Conservation (phyloP, 2,113 vertebrate species). For the Trochalopteron elliotii region DNA sequence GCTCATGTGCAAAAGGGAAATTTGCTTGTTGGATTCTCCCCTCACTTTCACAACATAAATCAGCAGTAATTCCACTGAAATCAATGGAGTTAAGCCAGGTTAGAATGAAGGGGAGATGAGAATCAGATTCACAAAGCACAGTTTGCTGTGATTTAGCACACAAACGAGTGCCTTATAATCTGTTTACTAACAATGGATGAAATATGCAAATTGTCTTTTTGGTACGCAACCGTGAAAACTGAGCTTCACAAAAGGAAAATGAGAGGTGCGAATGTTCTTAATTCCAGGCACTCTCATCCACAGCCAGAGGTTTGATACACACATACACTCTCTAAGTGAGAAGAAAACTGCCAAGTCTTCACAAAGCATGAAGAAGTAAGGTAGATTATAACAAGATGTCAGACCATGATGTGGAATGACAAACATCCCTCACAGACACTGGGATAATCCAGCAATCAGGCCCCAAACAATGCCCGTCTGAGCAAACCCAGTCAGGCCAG, state of each 20-base stretch:
- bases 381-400: conserved; percentile 45
- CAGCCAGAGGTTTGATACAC: neutral
- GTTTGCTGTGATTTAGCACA: conserved; percentile 52
- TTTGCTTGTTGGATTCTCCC: conserved; percentile 25
- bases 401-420: neutral
- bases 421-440: neutral
- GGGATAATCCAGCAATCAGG: conserved; percentile 28
- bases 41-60: conserved; percentile 39
- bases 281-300: neutral
- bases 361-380: neutral
- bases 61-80: conserved; percentile 30
- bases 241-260: neutral
- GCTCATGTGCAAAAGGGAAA: conserved; percentile 3
- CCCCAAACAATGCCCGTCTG: neutral
- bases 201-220: conserved; percentile 57
- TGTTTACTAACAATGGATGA: conserved; percentile 55
- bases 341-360: conserved; percentile 14
- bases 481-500: neutral
- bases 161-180: conserved; percentile 41
- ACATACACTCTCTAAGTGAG: neutral
- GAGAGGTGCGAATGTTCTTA: conserved; percentile 8
- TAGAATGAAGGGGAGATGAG: conserved; percentile 31
- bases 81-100: conserved; percentile 45
- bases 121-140: conserved; percentile 2
- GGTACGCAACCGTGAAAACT: conserved; percentile 47